Base-by-base conservation (phyloP, 2,113 vertebrate genomes). In the Myotis brandtii region DNA sequence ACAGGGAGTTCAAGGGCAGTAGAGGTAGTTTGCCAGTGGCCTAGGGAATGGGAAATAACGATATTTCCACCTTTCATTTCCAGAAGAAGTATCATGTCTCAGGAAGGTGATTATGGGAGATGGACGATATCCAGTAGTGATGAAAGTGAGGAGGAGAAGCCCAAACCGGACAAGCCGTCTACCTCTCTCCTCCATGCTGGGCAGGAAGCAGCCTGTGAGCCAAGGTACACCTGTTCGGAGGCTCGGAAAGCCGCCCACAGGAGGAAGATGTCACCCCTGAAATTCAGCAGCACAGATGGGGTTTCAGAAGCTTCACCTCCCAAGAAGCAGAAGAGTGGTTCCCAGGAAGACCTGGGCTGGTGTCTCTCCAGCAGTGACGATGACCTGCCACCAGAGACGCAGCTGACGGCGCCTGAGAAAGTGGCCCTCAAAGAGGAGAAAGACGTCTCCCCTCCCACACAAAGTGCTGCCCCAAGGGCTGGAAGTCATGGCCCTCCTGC, bases 81-180 rank as follows among this genome's bases (percentile, higher is more conserved):
- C 70, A 95, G 14, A 50, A 97, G 73, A 50, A 97, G 75, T 52
- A 30, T 18, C 20, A 98, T 98, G 99, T 98, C 99, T 96, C 99
- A 99, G 95, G 99, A 99, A 92, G 99, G 98, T 7, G 98, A 97
- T 14, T 99, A 99, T 0, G 99, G 99, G 43, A 99, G 96, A 97
- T 99, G 99, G 99, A 99, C 99, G 0, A 93, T 99, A 86, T 99
- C 99, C 43, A 99, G 99, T 95, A 99, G 99, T 9, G 99, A 99
- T 69, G 99, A 99, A 34, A 99, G 99, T 52, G 99, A 99, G 1
- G 99, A 99, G 17, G 99, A 99, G 7, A 99, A 97, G 93, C 98
- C 85, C 84, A 98, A 46, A 1, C 18, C 3, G 5, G 98, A 97
- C 73, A 93, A 97, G 3, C 97, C 98, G 0, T 98, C 98, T 3